A percentile compares a stretch with the other conserved stretches of the same genome.
Evolutionary conservation across 2,113 vertebrate genomes (phyloP).

Genomic region (pig (Sus scrofa)): DNA sequence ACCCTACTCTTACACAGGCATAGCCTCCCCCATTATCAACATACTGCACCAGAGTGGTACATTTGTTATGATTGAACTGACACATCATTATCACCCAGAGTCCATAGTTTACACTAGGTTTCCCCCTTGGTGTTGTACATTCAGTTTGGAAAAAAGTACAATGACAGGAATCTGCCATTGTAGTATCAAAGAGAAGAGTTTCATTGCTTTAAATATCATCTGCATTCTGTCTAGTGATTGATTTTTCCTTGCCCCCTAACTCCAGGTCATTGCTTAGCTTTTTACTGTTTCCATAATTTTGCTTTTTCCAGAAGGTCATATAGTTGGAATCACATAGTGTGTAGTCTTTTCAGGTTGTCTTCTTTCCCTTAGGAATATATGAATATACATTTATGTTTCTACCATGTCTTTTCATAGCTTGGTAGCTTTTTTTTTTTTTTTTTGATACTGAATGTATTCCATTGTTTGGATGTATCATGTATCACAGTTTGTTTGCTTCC

Average conservation of each 20-base stretch:
- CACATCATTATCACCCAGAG: not conserved
- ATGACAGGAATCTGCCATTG: not conserved
- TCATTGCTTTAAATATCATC: not conserved
- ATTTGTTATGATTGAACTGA: not conserved
- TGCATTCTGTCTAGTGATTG: not conserved
- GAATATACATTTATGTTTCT: not conserved
- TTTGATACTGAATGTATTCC: not conserved
- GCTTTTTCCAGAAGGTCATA: not conserved
- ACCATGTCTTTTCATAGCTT: not conserved
- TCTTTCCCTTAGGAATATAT: not conserved
- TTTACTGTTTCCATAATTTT: not conserved
- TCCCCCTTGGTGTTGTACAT: not conserved
- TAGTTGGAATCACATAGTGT: not conserved
- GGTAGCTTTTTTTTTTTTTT: not conserved
- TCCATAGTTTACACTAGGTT: not conserved
- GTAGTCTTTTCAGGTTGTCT: not conserved
- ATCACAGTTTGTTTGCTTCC: not conserved
- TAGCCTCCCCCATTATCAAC: not conserved
- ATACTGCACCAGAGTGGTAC: not conserved
- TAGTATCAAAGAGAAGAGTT: not conserved
- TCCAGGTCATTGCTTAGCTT: not conserved
- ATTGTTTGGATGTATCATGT: not conserved
- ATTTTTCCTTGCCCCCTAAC: not conserved
- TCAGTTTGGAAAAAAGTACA: not conserved
- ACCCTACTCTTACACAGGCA: not conserved